Evolutionary conservation across 2,888 invertebrate genomes (phyloP).

Genomic region (Agapetus fuscipes): DNA sequence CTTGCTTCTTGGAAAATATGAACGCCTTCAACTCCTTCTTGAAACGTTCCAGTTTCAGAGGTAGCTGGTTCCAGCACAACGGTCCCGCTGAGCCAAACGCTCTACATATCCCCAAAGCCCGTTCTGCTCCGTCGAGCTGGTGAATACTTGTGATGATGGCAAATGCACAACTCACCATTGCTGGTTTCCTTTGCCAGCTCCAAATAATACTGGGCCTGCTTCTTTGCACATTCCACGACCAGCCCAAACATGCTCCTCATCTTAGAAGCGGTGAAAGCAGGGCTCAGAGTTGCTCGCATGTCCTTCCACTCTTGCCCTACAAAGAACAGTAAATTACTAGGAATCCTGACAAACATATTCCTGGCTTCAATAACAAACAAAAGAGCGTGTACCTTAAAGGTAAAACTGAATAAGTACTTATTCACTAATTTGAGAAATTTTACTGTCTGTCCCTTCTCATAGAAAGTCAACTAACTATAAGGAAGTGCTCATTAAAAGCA

Average conservation of each 20-base stretch:
- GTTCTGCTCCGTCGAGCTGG: too few relatives aligned
- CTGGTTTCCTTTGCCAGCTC: constrained; percentile 1
- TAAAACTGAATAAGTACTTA: background rate
- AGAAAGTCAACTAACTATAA: too few relatives aligned
- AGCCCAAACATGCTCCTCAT: constrained; percentile 26
- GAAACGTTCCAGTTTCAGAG: too few relatives aligned
- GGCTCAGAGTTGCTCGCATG: constrained; percentile 26
- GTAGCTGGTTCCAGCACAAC: too few relatives aligned
- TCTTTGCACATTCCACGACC: constrained; percentile 12
- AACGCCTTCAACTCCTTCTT: too few relatives aligned
- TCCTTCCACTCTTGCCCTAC: constrained; percentile 25
- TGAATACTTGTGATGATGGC: too few relatives aligned
- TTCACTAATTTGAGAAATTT: background rate
- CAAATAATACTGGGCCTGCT: constrained; percentile 6
- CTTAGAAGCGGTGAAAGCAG: constrained; percentile 27
- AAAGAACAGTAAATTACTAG: background rate
- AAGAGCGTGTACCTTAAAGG: background rate
- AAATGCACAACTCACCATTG: too few relatives aligned
- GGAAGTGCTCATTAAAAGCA: too few relatives aligned
- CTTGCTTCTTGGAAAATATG: too few relatives aligned
- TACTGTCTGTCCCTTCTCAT: too few relatives aligned
- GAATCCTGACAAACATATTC: background rate
- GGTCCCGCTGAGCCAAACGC: too few relatives aligned
- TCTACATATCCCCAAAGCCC: too few relatives aligned
- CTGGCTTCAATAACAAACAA: background rate